Evolutionary conservation across 1,140 invertebrate species (phyloP).

Genomic region (Lepidurus couesii): DNA sequence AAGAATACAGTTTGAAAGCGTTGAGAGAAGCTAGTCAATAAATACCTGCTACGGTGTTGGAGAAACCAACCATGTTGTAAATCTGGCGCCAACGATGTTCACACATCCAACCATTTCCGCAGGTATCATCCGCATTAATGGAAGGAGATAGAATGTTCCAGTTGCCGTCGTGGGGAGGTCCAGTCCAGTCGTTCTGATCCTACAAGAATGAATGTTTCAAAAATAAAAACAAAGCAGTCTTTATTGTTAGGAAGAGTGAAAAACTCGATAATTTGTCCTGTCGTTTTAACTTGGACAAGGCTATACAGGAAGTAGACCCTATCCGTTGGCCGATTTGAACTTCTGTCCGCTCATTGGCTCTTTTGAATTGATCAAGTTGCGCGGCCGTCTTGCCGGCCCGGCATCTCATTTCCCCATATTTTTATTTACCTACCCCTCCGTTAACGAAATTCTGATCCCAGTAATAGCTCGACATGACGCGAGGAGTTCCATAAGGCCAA

Average conservation of each 20-base stretch:
- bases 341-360: too few relatives aligned
- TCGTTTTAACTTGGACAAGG: too few relatives aligned
- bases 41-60: constrained; percentile 54
- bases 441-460: constrained; percentile 42
- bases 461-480: constrained; percentile 67
- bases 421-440: constrained; percentile 23
- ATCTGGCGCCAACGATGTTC: constrained; percentile 83
- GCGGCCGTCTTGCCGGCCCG: too few relatives aligned
- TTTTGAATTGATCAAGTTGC: too few relatives aligned
- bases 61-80: constrained; percentile 70
- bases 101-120: constrained; percentile 77
- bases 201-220: background rate
- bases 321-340: background rate
- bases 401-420: too few relatives aligned
- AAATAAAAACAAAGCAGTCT: too few relatives aligned
- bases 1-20: constrained; percentile 60
- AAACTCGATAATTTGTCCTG: too few relatives aligned
- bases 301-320: background rate
- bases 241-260: too few relatives aligned
- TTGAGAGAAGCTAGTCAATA: constrained; percentile 32
- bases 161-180: constrained; percentile 57
- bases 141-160: constrained; percentile 59
- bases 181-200: constrained; percentile 42
- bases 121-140: constrained; percentile 59
- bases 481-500: constrained; percentile 63